A percentile compares a stretch with the other conserved stretches of the same genome.
phyloP scores from a whole-genome alignment of 2,113 vertebrate species.

The Phycodurus eques region DNA sequence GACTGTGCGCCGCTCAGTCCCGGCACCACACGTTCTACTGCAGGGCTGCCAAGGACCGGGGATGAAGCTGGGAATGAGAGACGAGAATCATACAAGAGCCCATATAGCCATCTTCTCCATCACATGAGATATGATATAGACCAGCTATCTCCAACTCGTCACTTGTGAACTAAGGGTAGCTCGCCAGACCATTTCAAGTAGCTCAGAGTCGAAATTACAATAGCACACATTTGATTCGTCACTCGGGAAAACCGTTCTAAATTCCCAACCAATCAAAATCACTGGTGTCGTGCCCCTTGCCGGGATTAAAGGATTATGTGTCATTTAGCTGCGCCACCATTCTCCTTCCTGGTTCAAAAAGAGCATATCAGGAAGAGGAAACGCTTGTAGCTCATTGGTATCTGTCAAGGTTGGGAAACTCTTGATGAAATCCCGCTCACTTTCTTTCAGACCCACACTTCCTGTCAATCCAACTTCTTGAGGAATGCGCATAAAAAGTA shows the following conservation, averaged over 20 bases:
- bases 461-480: not conserved
- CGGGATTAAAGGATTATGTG: too few relatives aligned
- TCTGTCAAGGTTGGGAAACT: constrained; percentile 14
- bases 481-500: not conserved
- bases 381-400: constrained; percentile 39
- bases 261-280: too few relatives aligned
- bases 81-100: not conserved
- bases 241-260: too few relatives aligned
- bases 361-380: constrained; percentile 42
- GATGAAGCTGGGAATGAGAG: constrained; percentile 79
- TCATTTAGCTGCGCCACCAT: too few relatives aligned
- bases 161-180: too few relatives aligned
- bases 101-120: not conserved
- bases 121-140: not conserved
- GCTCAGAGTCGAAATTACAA: too few relatives aligned
- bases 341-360: constrained; percentile 24
- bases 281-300: too few relatives aligned
- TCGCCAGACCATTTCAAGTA: too few relatives aligned
- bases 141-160: not conserved
- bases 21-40: constrained; percentile 86
- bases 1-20: constrained; percentile 80
- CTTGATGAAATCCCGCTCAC: not conserved
- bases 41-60: constrained; percentile 88
- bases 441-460: not conserved
- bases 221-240: too few relatives aligned